Evolutionary conservation across 1,140 invertebrate species (phyloP).

Genomic region (Andricus grossulariae): DNA sequence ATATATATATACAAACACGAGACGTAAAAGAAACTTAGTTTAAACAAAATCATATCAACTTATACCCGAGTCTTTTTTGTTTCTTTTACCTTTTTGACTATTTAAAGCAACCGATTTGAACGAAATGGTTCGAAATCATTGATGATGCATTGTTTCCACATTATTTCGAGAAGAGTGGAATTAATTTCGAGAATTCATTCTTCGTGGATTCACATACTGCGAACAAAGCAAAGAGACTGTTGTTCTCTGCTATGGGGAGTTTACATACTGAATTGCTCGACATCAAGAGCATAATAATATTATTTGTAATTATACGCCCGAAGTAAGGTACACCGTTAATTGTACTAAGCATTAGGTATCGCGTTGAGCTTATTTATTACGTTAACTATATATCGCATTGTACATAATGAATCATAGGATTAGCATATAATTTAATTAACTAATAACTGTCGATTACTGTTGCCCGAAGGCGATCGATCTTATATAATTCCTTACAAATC

Average conservation of each 20-base stretch:
- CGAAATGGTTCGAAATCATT: slow-evolving; percentile 11
- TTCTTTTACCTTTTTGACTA: slow-evolving; percentile 20
- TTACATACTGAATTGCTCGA: slow-evolving; percentile 24
- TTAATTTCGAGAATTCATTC: not conserved
- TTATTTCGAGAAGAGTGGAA: too few species aligned
- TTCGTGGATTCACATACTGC: not conserved
- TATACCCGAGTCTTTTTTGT: not conserved
- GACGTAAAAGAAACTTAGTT: slow-evolving; percentile 1
- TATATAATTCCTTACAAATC: slow-evolving; percentile 3
- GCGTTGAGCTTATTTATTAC: slow-evolving; percentile 74
- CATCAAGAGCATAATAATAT: slow-evolving; percentile 37
- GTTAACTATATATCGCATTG: slow-evolving; percentile 64
- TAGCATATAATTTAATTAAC: slow-evolving; percentile 44
- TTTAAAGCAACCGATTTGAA: not conserved
- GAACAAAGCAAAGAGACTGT: slow-evolving; percentile 29
- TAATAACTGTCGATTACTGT: slow-evolving; percentile 4
- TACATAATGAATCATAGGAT: slow-evolving; percentile 62
- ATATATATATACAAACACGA: slow-evolving; percentile 28
- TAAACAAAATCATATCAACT: slow-evolving; percentile 1
- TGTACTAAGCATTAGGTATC: slow-evolving; percentile 56
- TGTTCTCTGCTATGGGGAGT: slow-evolving; percentile 3
- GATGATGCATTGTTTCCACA: not conserved
- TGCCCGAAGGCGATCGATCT: not conserved
- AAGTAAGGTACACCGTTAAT: slow-evolving; percentile 36
- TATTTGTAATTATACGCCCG: slow-evolving; percentile 49